Evolutionary conservation across 2,888 invertebrate species (phyloP).

Genomic region (Endomychus coccineus): DNA sequence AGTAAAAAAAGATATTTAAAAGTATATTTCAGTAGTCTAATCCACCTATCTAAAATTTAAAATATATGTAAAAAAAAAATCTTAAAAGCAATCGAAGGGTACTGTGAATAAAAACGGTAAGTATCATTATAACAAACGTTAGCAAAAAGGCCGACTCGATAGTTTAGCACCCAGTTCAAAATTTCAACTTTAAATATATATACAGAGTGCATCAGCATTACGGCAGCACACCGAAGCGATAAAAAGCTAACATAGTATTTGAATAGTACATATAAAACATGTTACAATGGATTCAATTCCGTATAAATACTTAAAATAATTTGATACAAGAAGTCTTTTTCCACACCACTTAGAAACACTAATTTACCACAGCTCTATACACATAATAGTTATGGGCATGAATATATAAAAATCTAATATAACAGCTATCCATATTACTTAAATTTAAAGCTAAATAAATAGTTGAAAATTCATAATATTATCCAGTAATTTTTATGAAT

Average conservation of each 20-base stretch:
- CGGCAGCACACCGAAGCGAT: conserved; percentile 42
- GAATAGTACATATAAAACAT: conserved; percentile 12
- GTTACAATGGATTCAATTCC: conserved; percentile 13
- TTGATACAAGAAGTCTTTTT: conserved; percentile 20
- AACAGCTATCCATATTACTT: conserved; percentile 25
- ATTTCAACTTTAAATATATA: conserved; percentile 33
- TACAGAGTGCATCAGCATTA: conserved; percentile 40
- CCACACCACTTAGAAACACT: conserved; percentile 19
- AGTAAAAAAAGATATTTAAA: conserved; percentile 24
- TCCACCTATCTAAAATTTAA: conserved; percentile 10
- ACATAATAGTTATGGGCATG: conserved; percentile 33
- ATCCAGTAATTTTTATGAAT: no score
- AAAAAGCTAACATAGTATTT: conserved; percentile 30
- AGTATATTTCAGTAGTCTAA: conserved; percentile 12
- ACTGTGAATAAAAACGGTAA: conserved; percentile 7
- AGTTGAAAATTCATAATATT: no score
- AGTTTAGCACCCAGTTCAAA: conserved; percentile 38
- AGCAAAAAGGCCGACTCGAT: conserved; percentile 22
- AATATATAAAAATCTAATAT: conserved; percentile 37
- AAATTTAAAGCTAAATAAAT: no score
- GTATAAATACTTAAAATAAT: conserved; percentile 24
- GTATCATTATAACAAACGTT: conserved; percentile 10
- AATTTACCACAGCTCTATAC: conserved; percentile 39
- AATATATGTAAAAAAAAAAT: conserved; percentile 7
- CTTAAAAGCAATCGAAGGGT: background rate